Evolutionary conservation across 2,113 vertebrate genomes (phyloP).

Genomic region (Myrmophylax atrothorax): DNA sequence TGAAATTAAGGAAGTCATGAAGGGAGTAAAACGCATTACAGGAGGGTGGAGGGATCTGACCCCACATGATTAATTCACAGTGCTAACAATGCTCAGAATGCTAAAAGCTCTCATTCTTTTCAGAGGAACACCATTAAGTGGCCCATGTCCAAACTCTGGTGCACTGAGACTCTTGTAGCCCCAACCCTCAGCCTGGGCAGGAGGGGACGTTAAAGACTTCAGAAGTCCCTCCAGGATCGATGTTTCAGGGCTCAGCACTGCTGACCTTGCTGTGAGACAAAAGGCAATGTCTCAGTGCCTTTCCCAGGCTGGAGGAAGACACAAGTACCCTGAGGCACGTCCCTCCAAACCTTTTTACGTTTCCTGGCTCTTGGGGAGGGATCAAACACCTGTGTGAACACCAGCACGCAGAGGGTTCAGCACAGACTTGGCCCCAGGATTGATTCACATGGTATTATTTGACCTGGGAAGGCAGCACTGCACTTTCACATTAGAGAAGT

Average conservation of each 20-base stretch:
- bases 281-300: neutral
- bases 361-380: neutral
- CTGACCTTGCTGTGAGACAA: neutral
- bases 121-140: neutral
- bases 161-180: neutral
- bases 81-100: neutral
- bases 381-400: neutral
- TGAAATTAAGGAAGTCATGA: neutral
- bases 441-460: neutral
- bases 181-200: neutral
- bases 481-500: neutral
- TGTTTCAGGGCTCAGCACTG: neutral
- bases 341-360: neutral
- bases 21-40: neutral
- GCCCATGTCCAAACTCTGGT: neutral
- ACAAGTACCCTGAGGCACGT: neutral
- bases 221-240: neutral
- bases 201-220: neutral
- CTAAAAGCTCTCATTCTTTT: neutral
- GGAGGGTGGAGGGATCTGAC: neutral
- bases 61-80: neutral
- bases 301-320: neutral
- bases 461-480: neutral
- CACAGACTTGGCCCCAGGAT: neutral
- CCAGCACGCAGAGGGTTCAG: neutral